phyloP scores from a whole-genome alignment of 2,888 invertebrate species.

The Metacarcinus magister region DNA sequence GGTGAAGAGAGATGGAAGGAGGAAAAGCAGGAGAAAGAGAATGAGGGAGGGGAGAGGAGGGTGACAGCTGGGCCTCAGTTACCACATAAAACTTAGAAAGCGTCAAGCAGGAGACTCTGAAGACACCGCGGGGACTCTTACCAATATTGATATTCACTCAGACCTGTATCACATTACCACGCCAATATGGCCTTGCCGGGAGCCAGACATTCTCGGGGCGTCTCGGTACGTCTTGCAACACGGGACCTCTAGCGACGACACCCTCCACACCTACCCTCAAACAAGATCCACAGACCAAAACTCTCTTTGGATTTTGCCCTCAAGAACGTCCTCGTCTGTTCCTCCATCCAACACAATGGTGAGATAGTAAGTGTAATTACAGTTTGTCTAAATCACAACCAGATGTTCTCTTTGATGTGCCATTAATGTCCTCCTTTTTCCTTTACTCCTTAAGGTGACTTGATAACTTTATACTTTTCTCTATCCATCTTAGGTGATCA shows the following conservation, averaged over 20 bases:
- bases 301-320: not conserved
- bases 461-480: not conserved
- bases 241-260: constrained; percentile 4
- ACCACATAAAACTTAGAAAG: constrained; percentile 60
- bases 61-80: constrained; percentile 66
- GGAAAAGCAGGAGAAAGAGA: not conserved
- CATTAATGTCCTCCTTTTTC: not conserved
- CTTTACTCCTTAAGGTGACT: not conserved
- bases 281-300: not conserved
- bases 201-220: constrained; percentile 4
- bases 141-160: constrained; percentile 66
- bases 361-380: not conserved
- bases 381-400: not conserved
- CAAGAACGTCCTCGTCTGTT: not conserved
- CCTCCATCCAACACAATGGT: not conserved
- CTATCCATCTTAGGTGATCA: not conserved
- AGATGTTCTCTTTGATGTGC: not conserved
- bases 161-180: constrained; percentile 62
- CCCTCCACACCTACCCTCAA: not conserved
- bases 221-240: not conserved
- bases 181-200: constrained; percentile 57
- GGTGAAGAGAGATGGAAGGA: not conserved
- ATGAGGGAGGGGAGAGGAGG: not conserved
- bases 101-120: constrained; percentile 62
- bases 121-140: constrained; percentile 66